phyloP scores from a whole-genome alignment of 2,797 vertebrate species.

The Tinamus major region DNA sequence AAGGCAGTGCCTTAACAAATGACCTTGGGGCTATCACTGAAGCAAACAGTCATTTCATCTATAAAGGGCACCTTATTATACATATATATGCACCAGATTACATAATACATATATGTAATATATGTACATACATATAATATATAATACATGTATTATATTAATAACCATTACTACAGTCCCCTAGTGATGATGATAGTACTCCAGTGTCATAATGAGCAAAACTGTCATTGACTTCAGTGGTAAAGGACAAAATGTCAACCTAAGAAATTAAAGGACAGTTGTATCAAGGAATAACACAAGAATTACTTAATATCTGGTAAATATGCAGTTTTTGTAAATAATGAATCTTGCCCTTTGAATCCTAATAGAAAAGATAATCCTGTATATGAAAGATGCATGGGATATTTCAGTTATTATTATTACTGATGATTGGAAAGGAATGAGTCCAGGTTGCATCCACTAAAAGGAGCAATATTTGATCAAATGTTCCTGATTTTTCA shows the following conservation, averaged over 20 bases:
- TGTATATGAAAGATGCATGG: neutral
- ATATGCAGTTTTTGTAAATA: neutral
- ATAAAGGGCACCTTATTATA: neutral
- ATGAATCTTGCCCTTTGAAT: neutral
- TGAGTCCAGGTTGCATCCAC: conserved; percentile 14
- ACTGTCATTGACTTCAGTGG: accelerated
- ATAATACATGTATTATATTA: too few species aligned
- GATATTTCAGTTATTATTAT: conserved; percentile 11
- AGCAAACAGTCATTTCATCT: neutral
- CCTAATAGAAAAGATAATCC: neutral
- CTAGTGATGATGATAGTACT: neutral
- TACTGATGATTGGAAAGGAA: conserved; percentile 7
- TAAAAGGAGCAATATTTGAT: conserved; percentile 20
- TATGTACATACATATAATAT: too few species aligned
- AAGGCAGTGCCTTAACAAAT: neutral
- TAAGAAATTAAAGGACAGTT: neutral
- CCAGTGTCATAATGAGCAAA: neutral
- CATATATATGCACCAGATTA: too few species aligned
- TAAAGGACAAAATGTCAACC: neutral
- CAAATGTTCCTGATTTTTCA: neutral
- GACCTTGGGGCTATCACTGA: neutral
- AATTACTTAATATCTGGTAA: neutral
- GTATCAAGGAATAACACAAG: neutral
- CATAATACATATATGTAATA: too few species aligned
- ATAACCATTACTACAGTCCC: neutral